Base-by-base conservation (phyloP, 2,888 invertebrate species). In the Scaptomyza polygonia region DNA sequence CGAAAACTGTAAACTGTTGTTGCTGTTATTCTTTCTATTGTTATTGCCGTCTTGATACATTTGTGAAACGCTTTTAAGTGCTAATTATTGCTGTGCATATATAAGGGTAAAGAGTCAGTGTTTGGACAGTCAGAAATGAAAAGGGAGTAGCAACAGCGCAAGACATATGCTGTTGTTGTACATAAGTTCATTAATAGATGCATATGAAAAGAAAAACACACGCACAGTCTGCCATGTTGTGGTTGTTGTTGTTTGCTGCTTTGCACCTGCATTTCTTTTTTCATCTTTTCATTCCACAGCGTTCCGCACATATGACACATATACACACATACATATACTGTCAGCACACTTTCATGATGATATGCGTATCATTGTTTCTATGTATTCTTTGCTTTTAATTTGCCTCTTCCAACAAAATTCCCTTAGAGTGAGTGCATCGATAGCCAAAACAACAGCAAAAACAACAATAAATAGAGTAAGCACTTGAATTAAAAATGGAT, bases 311-410 rank as follows among this genome's bases (percentile, higher is more conserved):
- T 43, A 7, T 52, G 36, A 47, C n/a, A 44, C 55, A 21, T 18
- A 34, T 30, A 39, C 29, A 45, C n/a, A 49, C 34, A 44, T 18
- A 48, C 27, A 51, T 36, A 63, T 8, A 56, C 43, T 44, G 39
- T 47, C 47, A 66, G 56, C 45, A 52, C 40, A 48, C 54, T 53
- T 52, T 47, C 49, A 77, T 49, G 14, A 49, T 25, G 36, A 25
- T 56, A 69, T 43, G 36, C 61, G 53, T 59, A 64, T 56, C 47
- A 62, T 34, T 66, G 55, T 70, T 56, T 64, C 56, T 66, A 58
- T 66, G 49, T 66, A 58, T 66, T 55, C 62, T 63, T 63, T 49
- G 74, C 69, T 68, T 78, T 74, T 72, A 67, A 67, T 72, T 72
- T 72, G 68, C 70, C 67, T 72, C 62, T 72, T 51, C 59, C 65